Conservation (phyloP, 2,113 vertebrate genomes). For the Corythornis vintsioides region DNA sequence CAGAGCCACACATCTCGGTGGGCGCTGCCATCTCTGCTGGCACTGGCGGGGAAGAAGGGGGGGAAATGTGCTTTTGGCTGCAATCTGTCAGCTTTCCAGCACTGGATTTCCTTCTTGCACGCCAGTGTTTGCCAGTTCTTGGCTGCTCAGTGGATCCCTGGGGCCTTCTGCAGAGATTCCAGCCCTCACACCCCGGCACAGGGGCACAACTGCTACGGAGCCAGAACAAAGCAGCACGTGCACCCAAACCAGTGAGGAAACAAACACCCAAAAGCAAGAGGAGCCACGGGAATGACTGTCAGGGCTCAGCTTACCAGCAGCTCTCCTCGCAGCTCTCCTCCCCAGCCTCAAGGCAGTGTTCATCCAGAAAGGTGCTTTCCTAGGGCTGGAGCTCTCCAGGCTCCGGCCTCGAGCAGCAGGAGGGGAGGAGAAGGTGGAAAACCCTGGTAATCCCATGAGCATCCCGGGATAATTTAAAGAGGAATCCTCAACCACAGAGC, state of each 20-base stretch:
- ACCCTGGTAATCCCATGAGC: not conserved
- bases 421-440: not conserved
- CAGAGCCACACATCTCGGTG: not conserved
- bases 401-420: not conserved
- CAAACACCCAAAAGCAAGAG: not conserved
- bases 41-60: accelerated
- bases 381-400: not conserved
- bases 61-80: not conserved
- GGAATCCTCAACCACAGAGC: not conserved
- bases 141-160: not conserved
- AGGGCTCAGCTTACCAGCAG: not conserved
- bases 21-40: not conserved
- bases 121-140: not conserved
- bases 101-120: not conserved
- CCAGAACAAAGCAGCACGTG: not conserved
- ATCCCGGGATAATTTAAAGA: not conserved
- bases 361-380: not conserved
- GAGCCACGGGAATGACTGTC: not conserved
- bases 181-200: not conserved
- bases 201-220: not conserved
- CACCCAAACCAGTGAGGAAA: not conserved
- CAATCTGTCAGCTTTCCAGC: not conserved
- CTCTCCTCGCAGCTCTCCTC: not conserved
- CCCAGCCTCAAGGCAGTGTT: not conserved
- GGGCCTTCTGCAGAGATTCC: not conserved